Evolutionary conservation across 2,888 invertebrate species (phyloP).

Genomic region (Andrena fulva): DNA sequence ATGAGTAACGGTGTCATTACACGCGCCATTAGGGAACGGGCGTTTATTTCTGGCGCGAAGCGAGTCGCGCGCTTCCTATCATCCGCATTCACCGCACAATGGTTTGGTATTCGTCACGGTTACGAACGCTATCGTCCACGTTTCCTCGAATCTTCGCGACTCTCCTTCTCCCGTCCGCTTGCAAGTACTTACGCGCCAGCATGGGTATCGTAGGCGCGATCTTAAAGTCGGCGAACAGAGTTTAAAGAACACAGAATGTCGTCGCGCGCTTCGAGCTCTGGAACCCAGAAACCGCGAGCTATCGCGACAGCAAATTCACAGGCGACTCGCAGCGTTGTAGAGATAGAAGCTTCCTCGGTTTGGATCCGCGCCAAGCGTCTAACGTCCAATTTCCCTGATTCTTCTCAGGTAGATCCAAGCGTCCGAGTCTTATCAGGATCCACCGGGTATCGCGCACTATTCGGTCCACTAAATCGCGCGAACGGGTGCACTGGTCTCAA

Average conservation of each 20-base stretch:
- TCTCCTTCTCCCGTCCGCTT: not conserved
- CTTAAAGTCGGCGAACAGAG: too few species aligned
- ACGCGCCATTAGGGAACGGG: constrained; percentile 21
- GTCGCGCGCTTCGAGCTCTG: not conserved
- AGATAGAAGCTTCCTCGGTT: not conserved
- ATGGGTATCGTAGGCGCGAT: too few species aligned
- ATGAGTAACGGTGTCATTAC: constrained; percentile 37
- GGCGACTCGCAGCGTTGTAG: not conserved
- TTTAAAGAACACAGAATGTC: not conserved
- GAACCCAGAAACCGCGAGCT: not conserved
- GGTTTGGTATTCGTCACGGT: not conserved
- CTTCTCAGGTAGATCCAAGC: not conserved
- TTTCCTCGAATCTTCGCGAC: not conserved
- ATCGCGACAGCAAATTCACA: not conserved
- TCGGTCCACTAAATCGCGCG: not conserved
- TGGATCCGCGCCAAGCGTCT: not conserved
- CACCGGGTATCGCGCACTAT: not conserved
- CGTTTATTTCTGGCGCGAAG: constrained; percentile 15
- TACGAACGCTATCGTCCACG: not conserved
- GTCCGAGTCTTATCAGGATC: not conserved
- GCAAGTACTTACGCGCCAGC: not conserved
- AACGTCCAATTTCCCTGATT: not conserved
- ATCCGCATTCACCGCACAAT: not conserved
- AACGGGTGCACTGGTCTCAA: not conserved
- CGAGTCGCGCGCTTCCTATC: not conserved